Percentiles rank a stretch among this genome's conserved stretches.
Evolutionary conservation across 2,888 invertebrate species (phyloP).

Genomic region (Brachyptera risi): DNA sequence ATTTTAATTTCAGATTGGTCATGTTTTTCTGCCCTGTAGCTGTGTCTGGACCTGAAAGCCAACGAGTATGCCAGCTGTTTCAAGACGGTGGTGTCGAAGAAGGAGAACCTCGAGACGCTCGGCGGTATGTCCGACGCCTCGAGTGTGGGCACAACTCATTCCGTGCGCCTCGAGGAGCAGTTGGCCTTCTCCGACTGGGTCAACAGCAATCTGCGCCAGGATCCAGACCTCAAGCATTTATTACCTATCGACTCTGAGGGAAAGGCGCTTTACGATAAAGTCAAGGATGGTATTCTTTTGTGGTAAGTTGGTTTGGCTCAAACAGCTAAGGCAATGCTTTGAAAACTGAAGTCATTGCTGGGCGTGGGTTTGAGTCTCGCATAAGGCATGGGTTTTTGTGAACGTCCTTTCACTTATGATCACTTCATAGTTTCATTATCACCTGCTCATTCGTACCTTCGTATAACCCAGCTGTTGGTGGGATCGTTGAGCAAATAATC

Average conservation of each 20-base stretch:
- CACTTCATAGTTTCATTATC: no score
- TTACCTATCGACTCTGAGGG: conserved; percentile 91
- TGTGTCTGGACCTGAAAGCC: conserved; percentile 83
- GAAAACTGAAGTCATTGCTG: no score
- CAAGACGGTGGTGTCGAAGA: conserved; percentile 87
- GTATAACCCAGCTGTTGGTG: no score
- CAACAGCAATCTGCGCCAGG: conserved; percentile 85
- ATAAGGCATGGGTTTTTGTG: no score
- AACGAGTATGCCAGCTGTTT: conserved; percentile 90
- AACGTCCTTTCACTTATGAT: no score
- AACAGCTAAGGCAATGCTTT: no score
- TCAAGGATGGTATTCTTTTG: conserved; percentile 91
- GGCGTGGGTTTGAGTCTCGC: no score
- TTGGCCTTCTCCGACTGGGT: conserved; percentile 99
- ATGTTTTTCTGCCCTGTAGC: conserved; percentile 41
- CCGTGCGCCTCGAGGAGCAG: conserved; percentile 91
- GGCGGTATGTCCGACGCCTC: conserved; percentile 93
- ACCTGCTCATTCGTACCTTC: no score
- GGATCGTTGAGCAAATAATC: no score
- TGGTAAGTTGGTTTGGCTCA: no score
- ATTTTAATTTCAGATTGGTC: not conserved
- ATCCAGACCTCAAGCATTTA: conserved; percentile 83
- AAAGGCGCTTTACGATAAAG: conserved; percentile 84
- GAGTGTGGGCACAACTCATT: conserved; percentile 94
- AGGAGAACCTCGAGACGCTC: conserved; percentile 85